These are phyloP conservation scores for Cyphomyrmex costatus DNA, from an alignment of 1,140 invertebrate genomes.

Conservation along the genomic window DNA sequence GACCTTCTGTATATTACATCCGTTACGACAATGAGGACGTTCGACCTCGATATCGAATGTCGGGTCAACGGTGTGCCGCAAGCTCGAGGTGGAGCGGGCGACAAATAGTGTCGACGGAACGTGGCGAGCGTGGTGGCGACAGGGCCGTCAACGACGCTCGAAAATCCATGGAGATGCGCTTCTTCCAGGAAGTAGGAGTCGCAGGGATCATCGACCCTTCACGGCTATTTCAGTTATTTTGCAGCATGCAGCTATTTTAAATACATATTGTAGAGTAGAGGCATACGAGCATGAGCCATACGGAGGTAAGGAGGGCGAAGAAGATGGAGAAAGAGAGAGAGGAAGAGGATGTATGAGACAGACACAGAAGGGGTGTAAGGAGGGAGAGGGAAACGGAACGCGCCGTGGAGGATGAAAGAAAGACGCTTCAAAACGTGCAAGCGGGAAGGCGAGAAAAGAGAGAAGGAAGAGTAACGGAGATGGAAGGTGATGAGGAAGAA, in stretches of 20 bases:
- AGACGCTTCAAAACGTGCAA: slow-evolving; percentile 44
- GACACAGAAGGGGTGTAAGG: slow-evolving; percentile 34
- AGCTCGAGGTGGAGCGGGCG: slow-evolving; percentile 26
- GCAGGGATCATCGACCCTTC: slow-evolving; percentile 82
- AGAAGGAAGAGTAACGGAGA: slow-evolving; percentile 35
- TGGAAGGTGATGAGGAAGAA: slow-evolving; percentile 33
- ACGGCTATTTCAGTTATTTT: slow-evolving; percentile 84
- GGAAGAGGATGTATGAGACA: slow-evolving; percentile 43
- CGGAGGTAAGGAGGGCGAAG: slow-evolving; percentile 67
- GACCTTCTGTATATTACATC: slow-evolving; percentile 40
- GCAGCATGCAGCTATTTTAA: slow-evolving; percentile 82
- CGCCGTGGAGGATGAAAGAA: slow-evolving; percentile 49
- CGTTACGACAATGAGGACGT: slow-evolving; percentile 43
- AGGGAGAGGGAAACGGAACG: slow-evolving; percentile 25
- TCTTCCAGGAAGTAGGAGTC: slow-evolving; percentile 82
- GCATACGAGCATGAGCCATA: slow-evolving; percentile 71
- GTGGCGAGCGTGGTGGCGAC: slow-evolving; percentile 51
- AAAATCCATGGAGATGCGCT: slow-evolving; percentile 59
- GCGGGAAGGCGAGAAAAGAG: slow-evolving; percentile 50
- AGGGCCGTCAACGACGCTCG: slow-evolving; percentile 59
- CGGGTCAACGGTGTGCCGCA: slow-evolving; percentile 41
- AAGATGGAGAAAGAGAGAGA: slow-evolving; percentile 28
- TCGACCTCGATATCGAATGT: slow-evolving; percentile 57
- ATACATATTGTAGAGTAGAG: slow-evolving; percentile 79
- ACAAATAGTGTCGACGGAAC: slow-evolving; percentile 58